Conservation (phyloP, 1,140 invertebrate genomes). For the Drosophila serrata region DNA sequence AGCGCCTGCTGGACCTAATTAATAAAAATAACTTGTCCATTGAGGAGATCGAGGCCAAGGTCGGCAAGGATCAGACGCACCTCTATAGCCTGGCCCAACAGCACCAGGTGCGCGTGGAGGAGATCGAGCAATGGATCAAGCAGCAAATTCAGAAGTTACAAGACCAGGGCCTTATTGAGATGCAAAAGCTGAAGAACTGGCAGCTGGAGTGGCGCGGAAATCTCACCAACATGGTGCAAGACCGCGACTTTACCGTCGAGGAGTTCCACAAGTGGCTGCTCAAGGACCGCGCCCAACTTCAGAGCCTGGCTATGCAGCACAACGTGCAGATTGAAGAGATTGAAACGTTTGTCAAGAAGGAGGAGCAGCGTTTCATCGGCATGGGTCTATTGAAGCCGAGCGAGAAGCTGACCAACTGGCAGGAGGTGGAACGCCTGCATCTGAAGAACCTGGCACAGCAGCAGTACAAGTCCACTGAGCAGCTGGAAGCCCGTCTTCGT, state of each 20-base stretch:
- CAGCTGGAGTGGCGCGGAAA: slow-evolving; percentile 81
- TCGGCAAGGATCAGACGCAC: slow-evolving; percentile 73
- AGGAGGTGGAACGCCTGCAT: slow-evolving; percentile 77
- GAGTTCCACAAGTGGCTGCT: slow-evolving; percentile 83
- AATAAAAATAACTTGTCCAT: slow-evolving; percentile 78
- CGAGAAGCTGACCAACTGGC: slow-evolving; percentile 82
- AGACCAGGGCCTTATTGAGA: slow-evolving; percentile 70
- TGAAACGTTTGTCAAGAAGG: slow-evolving; percentile 80
- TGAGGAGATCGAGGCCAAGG: slow-evolving; percentile 71
- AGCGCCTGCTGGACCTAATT: slow-evolving; percentile 70
- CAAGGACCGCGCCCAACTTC: slow-evolving; percentile 71
- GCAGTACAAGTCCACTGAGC: slow-evolving; percentile 79
- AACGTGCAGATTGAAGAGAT: slow-evolving; percentile 83
- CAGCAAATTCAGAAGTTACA: slow-evolving; percentile 75
- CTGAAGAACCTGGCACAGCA: slow-evolving; percentile 75
- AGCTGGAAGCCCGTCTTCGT: slow-evolving; percentile 73
- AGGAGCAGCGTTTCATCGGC: slow-evolving; percentile 77
- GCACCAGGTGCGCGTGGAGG: slow-evolving; percentile 80
- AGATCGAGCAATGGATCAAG: slow-evolving; percentile 82
- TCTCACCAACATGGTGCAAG: slow-evolving; percentile 79
- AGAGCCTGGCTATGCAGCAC: slow-evolving; percentile 79
- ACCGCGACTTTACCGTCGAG: slow-evolving; percentile 80
- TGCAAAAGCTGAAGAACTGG: slow-evolving; percentile 80
- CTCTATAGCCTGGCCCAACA: slow-evolving; percentile 77
- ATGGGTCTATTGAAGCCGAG: slow-evolving; percentile 81